phyloP scores from a whole-genome alignment of 2,797 vertebrate species.

The Smutsia temminckii region DNA sequence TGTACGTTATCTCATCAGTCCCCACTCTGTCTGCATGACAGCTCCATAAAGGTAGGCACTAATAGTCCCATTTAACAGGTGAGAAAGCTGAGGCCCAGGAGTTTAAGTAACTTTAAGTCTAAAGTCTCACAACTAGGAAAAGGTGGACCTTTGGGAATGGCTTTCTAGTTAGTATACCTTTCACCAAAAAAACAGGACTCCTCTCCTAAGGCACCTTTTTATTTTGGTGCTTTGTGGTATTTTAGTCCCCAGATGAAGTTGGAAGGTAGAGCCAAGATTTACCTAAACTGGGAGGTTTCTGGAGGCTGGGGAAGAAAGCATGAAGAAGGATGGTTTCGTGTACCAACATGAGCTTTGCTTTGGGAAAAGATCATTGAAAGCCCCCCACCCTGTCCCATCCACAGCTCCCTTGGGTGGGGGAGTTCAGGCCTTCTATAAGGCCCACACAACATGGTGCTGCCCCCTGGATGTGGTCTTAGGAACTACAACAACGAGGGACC shows the following conservation, averaged over 20 bases:
- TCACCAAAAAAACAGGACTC: neutral
- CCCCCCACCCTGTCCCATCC: neutral
- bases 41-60: accelerated
- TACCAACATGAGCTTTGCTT: neutral
- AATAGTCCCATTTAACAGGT: neutral
- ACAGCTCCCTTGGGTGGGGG: accelerated
- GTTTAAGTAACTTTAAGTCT: neutral
- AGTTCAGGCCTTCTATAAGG: too few relatives aligned
- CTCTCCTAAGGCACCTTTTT: neutral
- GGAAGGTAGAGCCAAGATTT: neutral
- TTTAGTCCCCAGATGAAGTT: neutral
- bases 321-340: neutral
- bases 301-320: neutral
- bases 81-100: neutral
- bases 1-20: accelerated
- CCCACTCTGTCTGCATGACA: neutral
- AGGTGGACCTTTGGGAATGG: neutral
- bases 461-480: neutral
- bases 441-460: neutral
- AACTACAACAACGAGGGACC: neutral
- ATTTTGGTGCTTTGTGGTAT: neutral
- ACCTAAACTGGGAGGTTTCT: neutral
- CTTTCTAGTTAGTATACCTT: neutral
- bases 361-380: neutral
- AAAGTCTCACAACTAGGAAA: neutral